phyloP scores from a whole-genome alignment of 2,888 invertebrate species.

The Polietes domitor region DNA sequence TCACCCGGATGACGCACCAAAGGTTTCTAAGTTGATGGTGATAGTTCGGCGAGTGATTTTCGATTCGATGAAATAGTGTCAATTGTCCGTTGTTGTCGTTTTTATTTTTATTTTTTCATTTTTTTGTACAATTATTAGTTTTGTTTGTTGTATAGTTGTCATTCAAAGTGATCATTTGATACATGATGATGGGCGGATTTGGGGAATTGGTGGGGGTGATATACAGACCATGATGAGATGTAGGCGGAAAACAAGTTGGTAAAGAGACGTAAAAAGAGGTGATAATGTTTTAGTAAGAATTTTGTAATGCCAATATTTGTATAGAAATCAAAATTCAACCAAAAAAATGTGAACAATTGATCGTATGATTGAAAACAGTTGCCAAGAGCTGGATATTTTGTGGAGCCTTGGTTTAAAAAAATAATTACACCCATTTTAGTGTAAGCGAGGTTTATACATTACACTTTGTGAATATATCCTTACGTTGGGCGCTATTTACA shows the following conservation, averaged over 20 bases:
- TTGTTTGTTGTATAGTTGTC: conserved; percentile 37
- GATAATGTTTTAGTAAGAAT: conserved; percentile 69
- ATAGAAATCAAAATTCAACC: too few relatives aligned
- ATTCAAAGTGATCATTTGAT: conserved; percentile 36
- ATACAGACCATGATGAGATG: conserved; percentile 56
- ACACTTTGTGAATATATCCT: too few relatives aligned
- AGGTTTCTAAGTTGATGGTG: conserved; percentile 86
- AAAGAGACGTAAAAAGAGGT: conserved; percentile 49
- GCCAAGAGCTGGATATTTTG: too few relatives aligned
- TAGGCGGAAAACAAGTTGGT: conserved; percentile 34
- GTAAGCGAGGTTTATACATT: too few relatives aligned
- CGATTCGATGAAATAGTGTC: conserved; percentile 44
- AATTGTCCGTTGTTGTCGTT: conserved; percentile 32
- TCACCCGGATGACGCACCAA: conserved; percentile 91
- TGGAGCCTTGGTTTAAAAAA: too few relatives aligned
- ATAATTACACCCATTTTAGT: too few relatives aligned
- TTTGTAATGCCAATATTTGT: conserved; percentile 64
- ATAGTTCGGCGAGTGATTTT: conserved; percentile 56
- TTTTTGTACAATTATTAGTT: conserved; percentile 47
- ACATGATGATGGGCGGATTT: conserved; percentile 69
- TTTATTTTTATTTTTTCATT: conserved; percentile 13
- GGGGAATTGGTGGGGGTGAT: conserved; percentile 57
- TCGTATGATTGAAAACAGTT: too few relatives aligned
- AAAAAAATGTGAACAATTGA: too few relatives aligned
- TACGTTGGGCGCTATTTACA: too few relatives aligned